phyloP scores from a whole-genome alignment of 2,113 vertebrate genomes.

The Sigmodon hispidus region DNA sequence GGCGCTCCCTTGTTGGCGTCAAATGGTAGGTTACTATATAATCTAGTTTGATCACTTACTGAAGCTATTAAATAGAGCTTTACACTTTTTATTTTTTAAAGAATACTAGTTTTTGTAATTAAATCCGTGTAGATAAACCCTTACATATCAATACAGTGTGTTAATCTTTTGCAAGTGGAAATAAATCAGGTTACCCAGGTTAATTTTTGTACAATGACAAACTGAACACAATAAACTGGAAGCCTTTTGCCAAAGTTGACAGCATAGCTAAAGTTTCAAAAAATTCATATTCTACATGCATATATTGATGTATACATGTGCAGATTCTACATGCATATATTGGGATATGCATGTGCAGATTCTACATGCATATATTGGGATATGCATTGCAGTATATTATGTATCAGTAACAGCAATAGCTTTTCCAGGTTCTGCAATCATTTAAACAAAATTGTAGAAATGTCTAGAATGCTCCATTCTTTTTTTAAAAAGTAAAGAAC shows the following conservation, averaged over 20 bases:
- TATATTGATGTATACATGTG: neutral
- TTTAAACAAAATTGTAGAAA: neutral
- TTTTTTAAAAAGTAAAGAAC: neutral
- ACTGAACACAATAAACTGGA: no score
- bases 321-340: neutral
- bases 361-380: neutral
- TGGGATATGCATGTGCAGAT: neutral
- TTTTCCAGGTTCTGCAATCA: neutral
- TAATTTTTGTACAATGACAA: no score
- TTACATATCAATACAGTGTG: neutral
- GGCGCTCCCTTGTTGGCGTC: neutral
- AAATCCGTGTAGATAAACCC: neutral
- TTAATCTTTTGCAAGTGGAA: neutral
- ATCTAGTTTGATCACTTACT: neutral
- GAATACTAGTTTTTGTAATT: neutral
- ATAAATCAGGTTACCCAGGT: neutral
- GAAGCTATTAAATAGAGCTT: neutral
- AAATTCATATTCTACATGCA: neutral
- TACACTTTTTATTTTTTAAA: neutral
- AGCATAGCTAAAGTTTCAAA: neutral
- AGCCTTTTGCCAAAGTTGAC: no score
- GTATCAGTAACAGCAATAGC: neutral
- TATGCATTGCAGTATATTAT: neutral
- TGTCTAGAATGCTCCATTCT: neutral
- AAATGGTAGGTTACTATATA: neutral